Evolutionary conservation across 2,888 invertebrate genomes (phyloP), one percentile per base, ranked within the genome.

Genomic region (Pandemis corylana): DNA sequence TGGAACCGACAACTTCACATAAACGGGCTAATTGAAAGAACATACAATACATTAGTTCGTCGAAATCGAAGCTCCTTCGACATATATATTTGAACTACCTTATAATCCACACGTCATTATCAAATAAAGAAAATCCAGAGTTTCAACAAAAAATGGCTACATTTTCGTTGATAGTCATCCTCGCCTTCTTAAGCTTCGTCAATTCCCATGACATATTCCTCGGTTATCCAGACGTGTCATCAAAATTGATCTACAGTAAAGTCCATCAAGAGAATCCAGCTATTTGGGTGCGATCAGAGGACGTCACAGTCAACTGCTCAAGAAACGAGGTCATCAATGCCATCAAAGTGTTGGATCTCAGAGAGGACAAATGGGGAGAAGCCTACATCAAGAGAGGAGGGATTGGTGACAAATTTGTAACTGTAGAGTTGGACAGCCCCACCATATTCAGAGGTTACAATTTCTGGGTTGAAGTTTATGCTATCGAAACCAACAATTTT

Each of bases 221-320:
- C 53, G 91, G 92, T 0, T 92, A 88, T 75, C 88, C 89, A 0
- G 92, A 91, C 78, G n/a, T 80, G 7, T 79, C 84, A 0, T 87
- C 92, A 0, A 89, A 87, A 75, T 75, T 91, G 69, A 89, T 93
- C 7, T 93, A 91, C 77, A 89, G 85, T 70, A 88, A 89, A 78
- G 87, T 91, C 2, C 90, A 92, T 70, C 89, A 92, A 79, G 89
- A 90, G 51, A 89, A 89, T 76, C 92, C 91, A 0, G 91, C 92
- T 0, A 76, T 90, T 64, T 92, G 92, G 92, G 79, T 87, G 0
- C 81, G 90, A 62, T 85, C 87, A 5, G 89, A 91, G 0, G 84
- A 81, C 0, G 81, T 92, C 9, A 89, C 86, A 0, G 89, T 92
- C 56, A 90, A 89, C 71, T 88, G 87, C 83, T 84, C 90, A 0